These are phyloP conservation scores for Drosophila macrospina DNA, from an alignment of 2,888 invertebrate genomes.

Conservation along the genomic window DNA sequence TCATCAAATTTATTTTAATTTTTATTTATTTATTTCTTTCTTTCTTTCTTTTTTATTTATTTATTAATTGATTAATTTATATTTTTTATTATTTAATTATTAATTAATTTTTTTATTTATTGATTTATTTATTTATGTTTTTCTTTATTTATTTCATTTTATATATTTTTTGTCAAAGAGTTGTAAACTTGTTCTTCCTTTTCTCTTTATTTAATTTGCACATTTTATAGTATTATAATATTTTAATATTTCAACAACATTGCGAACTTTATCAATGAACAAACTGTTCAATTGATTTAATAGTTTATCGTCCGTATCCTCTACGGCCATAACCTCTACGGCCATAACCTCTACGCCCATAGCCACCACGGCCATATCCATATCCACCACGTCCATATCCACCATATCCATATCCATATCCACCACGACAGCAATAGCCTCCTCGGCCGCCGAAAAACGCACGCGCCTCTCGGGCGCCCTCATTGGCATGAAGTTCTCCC, in stretches of 20 bases:
- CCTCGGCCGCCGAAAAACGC: constrained; percentile 32
- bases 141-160: too few species aligned
- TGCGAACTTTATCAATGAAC: too few species aligned
- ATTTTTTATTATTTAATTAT: neutral
- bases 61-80: neutral
- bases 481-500: constrained; percentile 42
- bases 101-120: too few species aligned
- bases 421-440: constrained; percentile 34
- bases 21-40: neutral
- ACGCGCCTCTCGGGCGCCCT: constrained; percentile 40
- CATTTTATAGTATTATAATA: too few species aligned
- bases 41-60: too few species aligned
- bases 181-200: too few species aligned
- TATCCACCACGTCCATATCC: constrained; percentile 15
- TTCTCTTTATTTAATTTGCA: too few species aligned
- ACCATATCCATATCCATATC: constrained; percentile 15
- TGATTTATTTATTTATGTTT: neutral
- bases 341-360: constrained; percentile 27
- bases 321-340: constrained; percentile 21
- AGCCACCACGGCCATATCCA: constrained; percentile 26
- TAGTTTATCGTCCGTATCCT: constrained; percentile 1
- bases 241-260: neutral
- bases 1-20: neutral
- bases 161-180: neutral
- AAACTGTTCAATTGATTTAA: neutral